These are phyloP conservation scores for Watsonalla binaria DNA, from an alignment of 2,888 invertebrate species.

Conservation along the genomic window DNA sequence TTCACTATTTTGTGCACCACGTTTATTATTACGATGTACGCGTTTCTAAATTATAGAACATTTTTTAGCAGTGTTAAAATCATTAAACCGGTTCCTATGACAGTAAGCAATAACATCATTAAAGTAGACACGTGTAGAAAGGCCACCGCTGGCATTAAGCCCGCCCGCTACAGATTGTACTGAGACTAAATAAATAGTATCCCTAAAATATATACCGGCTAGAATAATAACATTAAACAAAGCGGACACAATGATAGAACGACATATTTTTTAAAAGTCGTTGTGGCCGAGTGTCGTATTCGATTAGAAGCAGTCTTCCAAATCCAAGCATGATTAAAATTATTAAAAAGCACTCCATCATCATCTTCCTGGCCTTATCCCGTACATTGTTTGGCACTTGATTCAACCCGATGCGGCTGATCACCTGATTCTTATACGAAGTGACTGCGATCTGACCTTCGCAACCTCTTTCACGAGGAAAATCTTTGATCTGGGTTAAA, in stretches of 20 bases:
- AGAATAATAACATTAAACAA: background rate
- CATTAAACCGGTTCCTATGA: background rate
- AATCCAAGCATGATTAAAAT: too few species aligned
- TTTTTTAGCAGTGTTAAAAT: background rate
- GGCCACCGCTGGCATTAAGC: conserved; percentile 18
- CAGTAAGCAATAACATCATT: conserved; percentile 3
- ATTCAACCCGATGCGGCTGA: too few species aligned
- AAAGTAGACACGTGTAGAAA: background rate
- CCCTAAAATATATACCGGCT: background rate
- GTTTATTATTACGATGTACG: background rate
- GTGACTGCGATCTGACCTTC: too few species aligned
- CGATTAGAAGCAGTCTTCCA: too few species aligned
- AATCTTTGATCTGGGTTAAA: too few species aligned
- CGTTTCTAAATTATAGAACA: background rate
- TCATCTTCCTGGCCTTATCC: too few species aligned
- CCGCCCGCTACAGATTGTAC: conserved; percentile 11
- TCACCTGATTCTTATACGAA: too few species aligned
- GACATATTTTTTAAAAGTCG: too few species aligned
- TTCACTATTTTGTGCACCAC: background rate
- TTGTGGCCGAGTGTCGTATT: too few species aligned
- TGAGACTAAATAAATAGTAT: conserved; percentile 15
- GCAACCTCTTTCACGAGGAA: too few species aligned
- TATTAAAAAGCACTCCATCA: too few species aligned
- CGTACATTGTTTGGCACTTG: too few species aligned
- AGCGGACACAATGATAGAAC: background rate